Percentiles rank a stretch among this genome's conserved stretches.
These are phyloP conservation scores for Cynocephalus volans DNA, from an alignment of 2,113 vertebrate genomes.

Conservation along the genomic window DNA sequence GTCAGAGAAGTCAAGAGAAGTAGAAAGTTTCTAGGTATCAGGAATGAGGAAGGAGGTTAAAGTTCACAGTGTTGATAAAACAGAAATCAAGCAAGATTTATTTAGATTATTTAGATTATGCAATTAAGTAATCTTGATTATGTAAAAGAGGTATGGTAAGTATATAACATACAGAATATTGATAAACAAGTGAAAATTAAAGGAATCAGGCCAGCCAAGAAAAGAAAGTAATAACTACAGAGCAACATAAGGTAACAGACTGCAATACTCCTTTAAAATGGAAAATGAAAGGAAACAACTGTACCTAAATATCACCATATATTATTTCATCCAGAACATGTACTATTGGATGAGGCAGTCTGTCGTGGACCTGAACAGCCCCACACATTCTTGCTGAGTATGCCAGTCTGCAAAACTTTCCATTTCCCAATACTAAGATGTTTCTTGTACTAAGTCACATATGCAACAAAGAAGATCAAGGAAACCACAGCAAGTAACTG, in stretches of 20 bases:
- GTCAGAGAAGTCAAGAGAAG: background rate
- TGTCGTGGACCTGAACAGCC: background rate
- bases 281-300: conserved; percentile 61
- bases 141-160: conserved; percentile 36
- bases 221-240: background rate
- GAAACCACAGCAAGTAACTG: background rate
- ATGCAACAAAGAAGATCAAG: conserved; percentile 46
- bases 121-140: background rate
- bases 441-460: background rate
- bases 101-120: background rate
- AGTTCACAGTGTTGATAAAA: conserved; percentile 12
- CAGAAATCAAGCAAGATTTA: conserved; percentile 33
- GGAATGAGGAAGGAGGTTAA: conserved; percentile 27
- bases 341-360: background rate
- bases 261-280: background rate
- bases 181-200: conserved; percentile 44
- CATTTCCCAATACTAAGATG: conserved; percentile 41
- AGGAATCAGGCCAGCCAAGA: background rate
- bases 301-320: background rate
- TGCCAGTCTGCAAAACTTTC: conserved; percentile 8
- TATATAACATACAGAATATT: conserved; percentile 60
- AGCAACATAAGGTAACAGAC: background rate
- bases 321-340: background rate
- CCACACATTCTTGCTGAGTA: background rate
- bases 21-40: background rate